Conservation (phyloP, 2,797 vertebrate genomes). For the Spatula clypeata region DNA sequence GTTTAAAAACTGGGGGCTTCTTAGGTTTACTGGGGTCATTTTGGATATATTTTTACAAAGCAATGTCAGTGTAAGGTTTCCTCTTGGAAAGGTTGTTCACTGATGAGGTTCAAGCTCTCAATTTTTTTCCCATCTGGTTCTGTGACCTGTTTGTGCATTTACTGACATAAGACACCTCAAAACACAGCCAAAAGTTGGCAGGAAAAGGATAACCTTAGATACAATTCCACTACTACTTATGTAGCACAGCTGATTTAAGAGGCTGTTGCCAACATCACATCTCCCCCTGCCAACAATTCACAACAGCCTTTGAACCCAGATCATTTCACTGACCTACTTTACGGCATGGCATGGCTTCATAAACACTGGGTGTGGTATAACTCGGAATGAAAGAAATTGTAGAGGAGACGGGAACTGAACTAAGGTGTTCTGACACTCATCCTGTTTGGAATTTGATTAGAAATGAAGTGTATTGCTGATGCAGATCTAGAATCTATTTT, state of each 20-base stretch:
- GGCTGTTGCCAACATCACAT: background rate
- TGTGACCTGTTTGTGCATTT: background rate
- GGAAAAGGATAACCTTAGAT: background rate
- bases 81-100: background rate
- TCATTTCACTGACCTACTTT: slow-evolving; percentile 12
- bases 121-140: background rate
- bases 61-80: background rate
- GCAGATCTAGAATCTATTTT: background rate
- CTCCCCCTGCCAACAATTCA: background rate
- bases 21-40: background rate
- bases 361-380: background rate
- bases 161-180: background rate
- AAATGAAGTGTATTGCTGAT: background rate
- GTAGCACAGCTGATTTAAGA: background rate
- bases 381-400: background rate
- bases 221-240: background rate
- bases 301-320: slow-evolving; percentile 1
- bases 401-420: background rate
- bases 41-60: background rate
- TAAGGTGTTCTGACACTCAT: background rate
- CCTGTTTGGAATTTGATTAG: background rate
- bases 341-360: background rate
- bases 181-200: background rate
- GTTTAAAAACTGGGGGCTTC: background rate
- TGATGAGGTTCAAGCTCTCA: background rate